A percentile compares a stretch with the other conserved stretches of the same genome.
These are phyloP conservation scores for Dascyllus trimaculatus DNA, from an alignment of 2,113 vertebrate genomes.

Conservation along the genomic window DNA sequence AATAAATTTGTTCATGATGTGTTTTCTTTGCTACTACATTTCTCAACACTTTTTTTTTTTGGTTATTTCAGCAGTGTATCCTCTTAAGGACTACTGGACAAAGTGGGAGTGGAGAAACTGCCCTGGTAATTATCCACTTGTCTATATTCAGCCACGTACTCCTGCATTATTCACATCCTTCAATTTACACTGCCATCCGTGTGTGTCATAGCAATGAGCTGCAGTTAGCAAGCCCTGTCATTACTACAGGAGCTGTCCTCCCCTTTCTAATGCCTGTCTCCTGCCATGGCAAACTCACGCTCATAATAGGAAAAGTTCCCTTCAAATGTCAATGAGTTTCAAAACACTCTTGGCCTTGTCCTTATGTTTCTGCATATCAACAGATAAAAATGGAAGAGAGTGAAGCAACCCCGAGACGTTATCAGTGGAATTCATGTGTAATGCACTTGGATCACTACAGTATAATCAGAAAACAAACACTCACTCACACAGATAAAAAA, in stretches of 20 bases:
- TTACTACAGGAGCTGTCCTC: conserved; percentile 77
- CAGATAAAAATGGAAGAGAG: conserved; percentile 26
- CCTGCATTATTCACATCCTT: conserved; percentile 81
- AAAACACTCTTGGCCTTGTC: conserved; percentile 36
- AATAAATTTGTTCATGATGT: conserved; percentile 15
- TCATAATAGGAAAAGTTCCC: conserved; percentile 67
- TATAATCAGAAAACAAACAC: neutral
- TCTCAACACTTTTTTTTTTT: conserved; percentile 16
- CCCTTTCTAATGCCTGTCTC: conserved; percentile 64
- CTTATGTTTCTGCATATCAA: conserved; percentile 10
- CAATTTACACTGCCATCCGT: conserved; percentile 74
- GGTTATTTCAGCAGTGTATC: conserved; percentile 56
- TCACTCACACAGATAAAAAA: neutral
- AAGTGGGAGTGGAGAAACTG: conserved; percentile 69
- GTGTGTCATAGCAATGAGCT: conserved; percentile 78
- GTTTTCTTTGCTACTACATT: neutral
- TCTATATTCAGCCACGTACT: conserved; percentile 76
- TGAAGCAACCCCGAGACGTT: neutral
- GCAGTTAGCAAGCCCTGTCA: conserved; percentile 79
- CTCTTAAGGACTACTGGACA: conserved; percentile 64
- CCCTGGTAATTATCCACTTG: conserved; percentile 80
- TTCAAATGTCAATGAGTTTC: conserved; percentile 65
- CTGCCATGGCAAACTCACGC: conserved; percentile 57
- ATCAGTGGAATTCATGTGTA: neutral
- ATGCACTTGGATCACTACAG: neutral